Base-by-base conservation (phyloP, 2,888 invertebrate species). In the Apamea anceps region DNA sequence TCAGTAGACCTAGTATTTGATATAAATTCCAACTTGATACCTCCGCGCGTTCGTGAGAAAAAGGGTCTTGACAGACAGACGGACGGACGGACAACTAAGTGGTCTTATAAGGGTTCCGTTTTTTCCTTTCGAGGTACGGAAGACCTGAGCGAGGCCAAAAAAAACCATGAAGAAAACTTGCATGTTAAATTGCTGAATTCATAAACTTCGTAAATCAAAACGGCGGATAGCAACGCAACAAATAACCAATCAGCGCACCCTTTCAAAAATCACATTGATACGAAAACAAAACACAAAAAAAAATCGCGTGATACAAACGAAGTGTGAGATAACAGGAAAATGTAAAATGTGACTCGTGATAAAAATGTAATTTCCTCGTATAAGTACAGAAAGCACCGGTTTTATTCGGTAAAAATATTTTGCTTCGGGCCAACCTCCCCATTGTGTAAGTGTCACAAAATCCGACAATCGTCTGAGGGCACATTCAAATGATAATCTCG, bases 401-500 rank as follows among this genome's bases (percentile, higher is more conserved):
- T 94, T 94, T 94, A 94, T 94, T 93, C 91, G 89, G 86, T 81
- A 89, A 94, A 94, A 95, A 95, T 95, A 94, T 95, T 95, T 94
- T 90, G 93, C 93, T 92, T 88, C 90, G 82, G 93, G 94, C 92
- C 91, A 92, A 91, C 91, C 90, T 92, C 92, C 92, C 94, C 95
- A 95, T 96, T 96, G 95, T 96, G 93, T 92, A 90, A 93, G 93
- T 95, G 96, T 95, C 96, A 95, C 94, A 93, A 92, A 94, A 94
- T 95, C 95, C 94, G 92, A 95, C 96, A 95, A 95, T 95, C 95
- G 95, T 96, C 96, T 95, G 93, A 95, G 95, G 95, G 95, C 93
- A 95, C 94, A 96, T 96, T 96, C 95, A 96, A 95, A 96, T 96
- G 95, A 96, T 96, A 96, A 96, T 96, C 96, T 94, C 92, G 92